A percentile compares a stretch with the other conserved stretches of the same genome.
These are phyloP conservation scores for Taeniopygia guttata DNA, from an alignment of 2,797 vertebrate species.

Conservation along the genomic window DNA sequence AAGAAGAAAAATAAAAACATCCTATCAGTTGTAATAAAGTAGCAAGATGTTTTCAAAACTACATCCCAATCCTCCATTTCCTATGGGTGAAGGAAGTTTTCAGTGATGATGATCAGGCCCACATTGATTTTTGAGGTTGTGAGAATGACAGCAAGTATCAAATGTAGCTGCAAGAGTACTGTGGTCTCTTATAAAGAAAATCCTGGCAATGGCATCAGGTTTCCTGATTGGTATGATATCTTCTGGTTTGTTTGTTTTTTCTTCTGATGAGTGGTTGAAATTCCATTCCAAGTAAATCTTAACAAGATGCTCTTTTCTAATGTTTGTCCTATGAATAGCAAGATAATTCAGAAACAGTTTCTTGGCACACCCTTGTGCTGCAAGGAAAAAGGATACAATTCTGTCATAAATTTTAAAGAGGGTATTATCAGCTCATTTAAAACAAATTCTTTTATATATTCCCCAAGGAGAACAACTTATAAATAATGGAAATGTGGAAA, in stretches of 20 bases:
- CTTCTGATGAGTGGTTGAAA: slow-evolving; percentile 31
- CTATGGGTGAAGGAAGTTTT: neutral
- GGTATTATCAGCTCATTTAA: slow-evolving; percentile 79
- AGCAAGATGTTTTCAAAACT: neutral
- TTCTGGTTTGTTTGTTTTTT: neutral
- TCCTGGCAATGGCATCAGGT: neutral
- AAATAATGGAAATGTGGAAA: slow-evolving; percentile 77
- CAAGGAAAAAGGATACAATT: slow-evolving; percentile 39
- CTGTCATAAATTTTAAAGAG: slow-evolving; percentile 79
- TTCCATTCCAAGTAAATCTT: slow-evolving; percentile 42
- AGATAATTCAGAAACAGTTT: slow-evolving; percentile 60
- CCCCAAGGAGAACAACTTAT: slow-evolving; percentile 76
- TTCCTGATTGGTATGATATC: neutral
- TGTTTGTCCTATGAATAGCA: slow-evolving; percentile 61
- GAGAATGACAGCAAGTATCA: neutral
- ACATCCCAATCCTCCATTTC: neutral
- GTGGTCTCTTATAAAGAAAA: neutral
- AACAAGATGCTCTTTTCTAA: slow-evolving; percentile 36
- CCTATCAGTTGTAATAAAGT: neutral
- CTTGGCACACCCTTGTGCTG: neutral
- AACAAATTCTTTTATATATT: slow-evolving; percentile 75
- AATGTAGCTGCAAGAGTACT: neutral
- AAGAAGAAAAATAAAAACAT: neutral
- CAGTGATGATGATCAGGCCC: neutral
- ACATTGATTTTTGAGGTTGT: neutral